These are phyloP conservation scores for Steinernema khuongi DNA, from an alignment of 1,140 invertebrate genomes.

Conservation along the genomic window DNA sequence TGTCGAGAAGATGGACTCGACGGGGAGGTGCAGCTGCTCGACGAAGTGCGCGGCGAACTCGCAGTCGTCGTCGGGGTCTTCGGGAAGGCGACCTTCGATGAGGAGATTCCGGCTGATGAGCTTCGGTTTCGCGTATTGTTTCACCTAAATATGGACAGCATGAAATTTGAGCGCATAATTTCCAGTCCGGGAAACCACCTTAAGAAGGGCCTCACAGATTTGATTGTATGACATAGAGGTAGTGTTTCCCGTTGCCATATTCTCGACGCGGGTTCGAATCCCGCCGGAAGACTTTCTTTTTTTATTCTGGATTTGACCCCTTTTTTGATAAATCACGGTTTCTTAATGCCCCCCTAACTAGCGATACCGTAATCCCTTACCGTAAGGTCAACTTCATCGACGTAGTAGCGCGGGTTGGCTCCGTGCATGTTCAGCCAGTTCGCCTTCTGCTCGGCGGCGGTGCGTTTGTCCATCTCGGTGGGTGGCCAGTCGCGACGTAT, in stretches of 20 bases:
- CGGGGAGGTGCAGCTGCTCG: not conserved
- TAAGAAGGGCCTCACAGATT: no score
- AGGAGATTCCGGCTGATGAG: not conserved
- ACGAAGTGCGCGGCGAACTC: conserved; percentile 7
- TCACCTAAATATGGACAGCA: no score
- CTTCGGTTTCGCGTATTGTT: conserved; percentile 3
- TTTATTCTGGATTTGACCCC: not conserved
- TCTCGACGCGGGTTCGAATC: no score
- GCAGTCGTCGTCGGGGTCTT: not conserved
- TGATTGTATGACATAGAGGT: no score
- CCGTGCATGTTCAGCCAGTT: conserved; percentile 7
- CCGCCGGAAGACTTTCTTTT: no score
- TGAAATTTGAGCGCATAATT: no score
- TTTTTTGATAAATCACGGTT: not conserved
- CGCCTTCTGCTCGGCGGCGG: conserved; percentile 1
- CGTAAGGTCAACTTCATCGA: conserved; percentile 8
- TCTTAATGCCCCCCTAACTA: no score
- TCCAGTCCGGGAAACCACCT: no score
- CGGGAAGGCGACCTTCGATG: not conserved
- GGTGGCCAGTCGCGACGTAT: not conserved
- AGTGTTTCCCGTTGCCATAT: no score
- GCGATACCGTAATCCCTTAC: no score
- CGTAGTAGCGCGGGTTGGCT: not conserved
- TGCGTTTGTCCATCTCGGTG: not conserved
- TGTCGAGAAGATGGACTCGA: conserved; percentile 3